Percentiles rank a stretch among this genome's conserved stretches.
phyloP scores from a whole-genome alignment of 2,888 invertebrate genomes.

The Trilocha varians region DNA sequence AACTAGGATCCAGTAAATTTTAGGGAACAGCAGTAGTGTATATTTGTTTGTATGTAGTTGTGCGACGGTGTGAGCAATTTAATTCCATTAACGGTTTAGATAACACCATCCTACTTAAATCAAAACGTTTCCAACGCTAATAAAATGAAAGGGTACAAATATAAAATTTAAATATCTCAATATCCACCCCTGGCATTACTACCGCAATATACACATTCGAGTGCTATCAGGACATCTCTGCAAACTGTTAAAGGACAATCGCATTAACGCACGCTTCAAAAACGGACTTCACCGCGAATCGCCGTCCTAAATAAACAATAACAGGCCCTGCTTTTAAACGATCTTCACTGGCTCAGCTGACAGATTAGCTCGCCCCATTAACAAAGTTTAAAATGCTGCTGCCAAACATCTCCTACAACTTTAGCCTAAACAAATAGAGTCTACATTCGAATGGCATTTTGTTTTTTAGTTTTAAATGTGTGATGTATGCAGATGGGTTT shows the following conservation, averaged over 20 bases:
- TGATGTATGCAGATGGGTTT: constrained; percentile 41
- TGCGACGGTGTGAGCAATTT: no score
- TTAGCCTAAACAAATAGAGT: constrained; percentile 15
- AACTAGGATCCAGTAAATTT: no score
- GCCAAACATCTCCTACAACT: constrained; percentile 9
- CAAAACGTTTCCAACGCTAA: not conserved
- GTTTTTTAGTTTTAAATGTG: constrained; percentile 6
- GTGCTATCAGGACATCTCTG: constrained; percentile 38
- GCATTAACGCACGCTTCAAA: constrained; percentile 66
- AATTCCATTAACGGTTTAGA: no score
- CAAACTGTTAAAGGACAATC: constrained; percentile 49
- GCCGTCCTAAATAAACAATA: constrained; percentile 72
- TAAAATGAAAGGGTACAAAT: not conserved
- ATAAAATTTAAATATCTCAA: constrained; percentile 27
- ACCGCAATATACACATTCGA: constrained; percentile 25
- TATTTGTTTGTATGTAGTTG: no score
- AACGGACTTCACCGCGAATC: constrained; percentile 60
- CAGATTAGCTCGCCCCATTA: constrained; percentile 63
- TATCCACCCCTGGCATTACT: constrained; percentile 21
- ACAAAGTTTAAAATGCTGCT: constrained; percentile 28
- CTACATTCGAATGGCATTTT: constrained; percentile 13
- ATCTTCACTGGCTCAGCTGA: constrained; percentile 67
- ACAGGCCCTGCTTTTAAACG: constrained; percentile 67
- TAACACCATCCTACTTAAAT: not conserved
- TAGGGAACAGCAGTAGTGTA: no score